A percentile compares a stretch with the other conserved stretches of the same genome.
phyloP scores from a whole-genome alignment of 2,113 vertebrate species.

The Sphyrna mokarran region DNA sequence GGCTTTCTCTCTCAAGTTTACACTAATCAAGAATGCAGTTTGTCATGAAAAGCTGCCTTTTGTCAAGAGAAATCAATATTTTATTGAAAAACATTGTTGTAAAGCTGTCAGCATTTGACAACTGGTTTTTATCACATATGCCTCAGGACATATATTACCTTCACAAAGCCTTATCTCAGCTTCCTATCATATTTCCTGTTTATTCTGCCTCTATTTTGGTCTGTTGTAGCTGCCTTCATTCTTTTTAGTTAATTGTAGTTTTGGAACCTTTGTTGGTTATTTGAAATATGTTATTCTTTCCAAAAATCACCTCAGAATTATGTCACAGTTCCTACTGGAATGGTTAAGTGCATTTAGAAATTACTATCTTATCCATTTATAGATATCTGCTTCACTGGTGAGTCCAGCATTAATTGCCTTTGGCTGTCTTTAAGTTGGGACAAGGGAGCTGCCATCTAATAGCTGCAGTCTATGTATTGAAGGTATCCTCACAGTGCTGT shows the following conservation, averaged over 20 bases:
- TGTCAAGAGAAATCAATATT: neutral
- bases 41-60: neutral
- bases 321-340: neutral
- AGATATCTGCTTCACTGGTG: neutral
- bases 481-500: neutral
- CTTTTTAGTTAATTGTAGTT: too few relatives aligned
- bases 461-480: too few relatives aligned
- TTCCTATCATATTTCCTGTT: neutral
- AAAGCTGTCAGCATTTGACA: neutral
- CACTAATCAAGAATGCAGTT: neutral
- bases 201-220: neutral
- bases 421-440: too few relatives aligned
- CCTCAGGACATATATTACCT: too few relatives aligned
- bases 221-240: too few relatives aligned
- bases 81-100: neutral
- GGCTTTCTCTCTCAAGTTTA: neutral
- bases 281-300: too few relatives aligned
- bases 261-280: too few relatives aligned
- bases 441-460: too few relatives aligned
- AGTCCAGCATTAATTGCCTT: neutral
- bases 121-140: neutral
- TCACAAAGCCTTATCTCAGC: neutral
- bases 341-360: neutral
- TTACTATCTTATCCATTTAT: neutral
- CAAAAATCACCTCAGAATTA: neutral